phyloP scores from a whole-genome alignment of 1,140 invertebrate genomes.

The Rhagoletis zephyria region DNA sequence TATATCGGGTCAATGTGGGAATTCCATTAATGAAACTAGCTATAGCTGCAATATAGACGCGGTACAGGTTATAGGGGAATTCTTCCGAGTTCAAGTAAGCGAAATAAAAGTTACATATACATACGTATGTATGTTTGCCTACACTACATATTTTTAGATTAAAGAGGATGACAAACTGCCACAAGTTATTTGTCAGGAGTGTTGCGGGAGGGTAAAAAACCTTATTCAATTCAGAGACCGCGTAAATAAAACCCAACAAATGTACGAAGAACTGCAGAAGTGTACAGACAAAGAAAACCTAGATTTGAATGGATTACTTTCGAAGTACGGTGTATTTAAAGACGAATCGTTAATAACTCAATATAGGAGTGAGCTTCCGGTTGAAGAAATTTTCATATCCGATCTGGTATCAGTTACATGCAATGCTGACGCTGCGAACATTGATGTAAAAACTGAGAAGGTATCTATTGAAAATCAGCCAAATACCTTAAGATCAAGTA shows the following conservation, averaged over 20 bases:
- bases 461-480: background rate
- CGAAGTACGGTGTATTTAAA: constrained; percentile 6
- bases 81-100: background rate
- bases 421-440: background rate
- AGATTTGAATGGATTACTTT: background rate
- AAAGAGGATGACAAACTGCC: constrained; percentile 59
- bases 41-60: background rate
- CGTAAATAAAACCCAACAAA: constrained; percentile 20
- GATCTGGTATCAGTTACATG: background rate
- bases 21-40: background rate
- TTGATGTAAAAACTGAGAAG: background rate
- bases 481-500: no score
- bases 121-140: no score
- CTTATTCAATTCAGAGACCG: constrained; percentile 13
- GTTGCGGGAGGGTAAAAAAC: background rate
- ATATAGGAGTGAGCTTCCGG: background rate
- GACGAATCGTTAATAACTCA: background rate
- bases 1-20: background rate
- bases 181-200: background rate
- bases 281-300: background rate
- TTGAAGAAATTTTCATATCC: constrained; percentile 36
- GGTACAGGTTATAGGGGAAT: background rate
- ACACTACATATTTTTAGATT: constrained; percentile 58
- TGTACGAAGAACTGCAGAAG: background rate
- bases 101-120: constrained; percentile 16